Evolutionary conservation across 2,888 invertebrate genomes (phyloP).

Genomic region (Lepeophtheirus nordmannii): DNA sequence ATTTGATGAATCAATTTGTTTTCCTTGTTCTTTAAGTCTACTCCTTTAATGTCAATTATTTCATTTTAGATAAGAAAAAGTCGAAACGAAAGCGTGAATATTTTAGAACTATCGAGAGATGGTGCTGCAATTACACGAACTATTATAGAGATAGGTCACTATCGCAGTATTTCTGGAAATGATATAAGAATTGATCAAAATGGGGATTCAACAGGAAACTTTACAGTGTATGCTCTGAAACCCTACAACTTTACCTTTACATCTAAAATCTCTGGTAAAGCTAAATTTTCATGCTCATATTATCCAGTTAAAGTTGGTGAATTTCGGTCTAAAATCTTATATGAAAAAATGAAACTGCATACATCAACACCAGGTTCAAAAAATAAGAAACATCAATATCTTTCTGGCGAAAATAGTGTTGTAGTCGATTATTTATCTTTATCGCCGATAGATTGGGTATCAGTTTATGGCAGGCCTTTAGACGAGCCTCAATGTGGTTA

Average conservation of each 20-base stretch:
- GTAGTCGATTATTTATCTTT: not conserved
- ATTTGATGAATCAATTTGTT: no score
- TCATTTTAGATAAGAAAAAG: no score
- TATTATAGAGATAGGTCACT: conserved; percentile 66
- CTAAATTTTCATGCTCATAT: conserved; percentile 44
- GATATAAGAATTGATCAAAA: conserved; percentile 75
- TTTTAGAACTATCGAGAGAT: conserved; percentile 56
- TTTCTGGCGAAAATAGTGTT: not conserved
- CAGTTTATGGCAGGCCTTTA: conserved; percentile 59
- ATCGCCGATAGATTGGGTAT: conserved; percentile 53
- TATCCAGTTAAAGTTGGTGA: conserved; percentile 58
- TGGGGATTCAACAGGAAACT: conserved; percentile 94
- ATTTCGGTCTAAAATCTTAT: conserved; percentile 28
- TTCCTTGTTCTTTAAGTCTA: no score
- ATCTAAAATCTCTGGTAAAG: conserved; percentile 13
- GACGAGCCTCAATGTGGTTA: conserved; percentile 92
- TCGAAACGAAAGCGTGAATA: conserved; percentile 34
- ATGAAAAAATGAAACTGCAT: not conserved
- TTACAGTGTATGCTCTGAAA: conserved; percentile 74
- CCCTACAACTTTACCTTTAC: conserved; percentile 41
- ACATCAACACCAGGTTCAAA: not conserved
- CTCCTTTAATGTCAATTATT: no score
- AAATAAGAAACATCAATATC: not conserved
- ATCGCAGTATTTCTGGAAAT: conserved; percentile 85
- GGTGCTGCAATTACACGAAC: conserved; percentile 67